These are phyloP conservation scores for Magallana gigas DNA, from an alignment of 1,140 invertebrate species.

Conservation along the genomic window DNA sequence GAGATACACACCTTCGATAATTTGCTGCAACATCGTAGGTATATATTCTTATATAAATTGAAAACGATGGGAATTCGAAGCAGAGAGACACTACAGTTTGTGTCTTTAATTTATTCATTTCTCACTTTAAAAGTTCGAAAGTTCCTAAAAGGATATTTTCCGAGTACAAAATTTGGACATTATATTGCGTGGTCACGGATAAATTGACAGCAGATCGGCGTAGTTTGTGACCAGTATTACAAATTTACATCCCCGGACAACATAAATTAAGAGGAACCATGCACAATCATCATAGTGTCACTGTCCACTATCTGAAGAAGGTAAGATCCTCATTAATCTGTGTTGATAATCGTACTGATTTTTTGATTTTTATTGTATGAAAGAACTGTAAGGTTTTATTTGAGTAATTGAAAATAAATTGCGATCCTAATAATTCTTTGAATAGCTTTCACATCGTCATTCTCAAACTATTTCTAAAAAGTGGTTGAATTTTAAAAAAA, in stretches of 20 bases:
- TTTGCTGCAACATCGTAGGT: conserved; percentile 35
- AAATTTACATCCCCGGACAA: background rate
- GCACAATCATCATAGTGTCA: background rate
- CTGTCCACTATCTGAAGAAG: conserved; percentile 34
- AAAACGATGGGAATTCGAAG: conserved; percentile 27
- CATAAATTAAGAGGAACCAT: conserved; percentile 23
- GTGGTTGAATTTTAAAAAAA: too few relatives aligned
- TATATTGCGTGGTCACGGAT: conserved; percentile 15
- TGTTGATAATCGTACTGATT: too few relatives aligned
- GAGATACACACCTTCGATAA: conserved; percentile 32
- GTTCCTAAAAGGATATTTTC: background rate
- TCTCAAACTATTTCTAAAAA: too few relatives aligned
- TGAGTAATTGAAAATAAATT: too few relatives aligned
- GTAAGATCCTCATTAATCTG: background rate
- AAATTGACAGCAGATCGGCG: background rate
- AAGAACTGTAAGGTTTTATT: too few relatives aligned
- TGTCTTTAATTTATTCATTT: background rate
- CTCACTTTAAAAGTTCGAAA: conserved; percentile 23
- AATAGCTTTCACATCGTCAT: too few relatives aligned
- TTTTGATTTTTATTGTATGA: too few relatives aligned
- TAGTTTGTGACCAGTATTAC: background rate
- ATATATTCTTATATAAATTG: conserved; percentile 37
- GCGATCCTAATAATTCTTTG: too few relatives aligned
- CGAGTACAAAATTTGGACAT: conserved; percentile 6
- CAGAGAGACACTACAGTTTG: conserved; percentile 5